Conservation (phyloP, 2,113 vertebrate species). For the Pygoscelis adeliae region DNA sequence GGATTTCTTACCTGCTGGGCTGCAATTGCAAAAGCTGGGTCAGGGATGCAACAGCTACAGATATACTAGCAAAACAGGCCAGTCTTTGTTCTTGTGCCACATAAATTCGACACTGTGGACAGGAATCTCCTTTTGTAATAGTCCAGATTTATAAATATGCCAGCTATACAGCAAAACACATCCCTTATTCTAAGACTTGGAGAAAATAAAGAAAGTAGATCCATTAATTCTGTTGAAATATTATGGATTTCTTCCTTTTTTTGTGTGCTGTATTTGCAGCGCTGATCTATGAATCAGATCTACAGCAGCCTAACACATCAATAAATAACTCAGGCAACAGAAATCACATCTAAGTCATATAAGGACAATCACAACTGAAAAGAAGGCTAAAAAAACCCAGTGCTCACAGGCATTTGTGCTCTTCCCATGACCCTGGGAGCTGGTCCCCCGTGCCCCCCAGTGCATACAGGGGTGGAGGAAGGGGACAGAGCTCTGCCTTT, state of each 20-base stretch:
- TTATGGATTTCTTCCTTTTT: neutral
- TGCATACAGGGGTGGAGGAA: neutral
- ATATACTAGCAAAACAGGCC: fast-evolving
- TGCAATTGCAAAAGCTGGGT: neutral
- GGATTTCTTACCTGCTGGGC: neutral
- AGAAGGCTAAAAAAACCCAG: neutral
- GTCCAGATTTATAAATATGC: neutral
- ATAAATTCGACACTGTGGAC: neutral
- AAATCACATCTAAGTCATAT: neutral
- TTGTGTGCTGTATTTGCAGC: neutral
- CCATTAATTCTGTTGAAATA: neutral
- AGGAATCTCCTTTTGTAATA: neutral
- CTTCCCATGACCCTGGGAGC: neutral
- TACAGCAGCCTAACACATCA: neutral
- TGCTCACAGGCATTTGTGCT: neutral
- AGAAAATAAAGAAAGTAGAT: neutral
- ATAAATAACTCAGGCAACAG: neutral
- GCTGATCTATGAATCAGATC: neutral
- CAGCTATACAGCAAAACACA: neutral
- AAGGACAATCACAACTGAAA: neutral
- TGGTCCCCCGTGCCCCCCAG: fast-evolving
- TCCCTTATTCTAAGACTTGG: neutral
- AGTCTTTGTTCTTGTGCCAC: neutral
- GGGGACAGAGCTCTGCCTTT: neutral
- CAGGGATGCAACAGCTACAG: neutral